These are phyloP conservation scores for Drosophila asahinai DNA, from an alignment of 1,140 invertebrate genomes.

Conservation along the genomic window DNA sequence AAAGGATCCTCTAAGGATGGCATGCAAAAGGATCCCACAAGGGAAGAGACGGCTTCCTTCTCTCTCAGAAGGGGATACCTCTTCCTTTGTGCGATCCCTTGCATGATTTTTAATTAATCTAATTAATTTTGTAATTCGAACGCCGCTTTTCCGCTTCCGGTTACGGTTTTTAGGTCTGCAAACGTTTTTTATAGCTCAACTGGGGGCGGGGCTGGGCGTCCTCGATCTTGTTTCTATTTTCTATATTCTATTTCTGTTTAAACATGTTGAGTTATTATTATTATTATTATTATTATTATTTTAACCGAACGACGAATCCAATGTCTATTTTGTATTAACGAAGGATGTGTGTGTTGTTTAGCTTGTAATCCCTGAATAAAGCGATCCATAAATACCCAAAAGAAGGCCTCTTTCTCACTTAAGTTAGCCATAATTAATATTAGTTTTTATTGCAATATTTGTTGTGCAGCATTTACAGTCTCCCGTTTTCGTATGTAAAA, in stretches of 20 bases:
- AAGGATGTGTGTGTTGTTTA: slow-evolving; percentile 22
- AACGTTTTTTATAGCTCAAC: slow-evolving; percentile 1
- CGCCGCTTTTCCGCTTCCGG: slow-evolving; percentile 17
- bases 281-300: slow-evolving; percentile 5
- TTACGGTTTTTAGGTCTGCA: not conserved
- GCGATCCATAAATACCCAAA: slow-evolving; percentile 28
- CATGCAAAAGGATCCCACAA: slow-evolving; percentile 5
- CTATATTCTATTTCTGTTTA: slow-evolving; percentile 40
- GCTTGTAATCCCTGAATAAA: slow-evolving; percentile 40
- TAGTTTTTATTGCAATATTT: slow-evolving; percentile 40
- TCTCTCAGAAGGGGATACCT: no score
- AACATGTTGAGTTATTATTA: slow-evolving; percentile 52
- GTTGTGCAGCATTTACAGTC: slow-evolving; percentile 38
- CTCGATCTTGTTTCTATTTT: slow-evolving; percentile 35
- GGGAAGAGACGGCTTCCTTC: no score
- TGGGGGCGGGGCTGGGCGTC: slow-evolving; percentile 1
- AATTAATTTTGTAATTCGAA: slow-evolving; percentile 5
- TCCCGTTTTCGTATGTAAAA: slow-evolving; percentile 29
- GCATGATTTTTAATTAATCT: slow-evolving; percentile 7
- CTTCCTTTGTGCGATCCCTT: slow-evolving; percentile 5
- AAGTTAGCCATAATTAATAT: slow-evolving; percentile 31
- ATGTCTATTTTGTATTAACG: slow-evolving; percentile 45
- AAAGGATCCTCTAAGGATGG: not conserved
- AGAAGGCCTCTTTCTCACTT: not conserved
- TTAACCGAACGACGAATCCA: slow-evolving; percentile 22